These are phyloP conservation scores for Rhagoletis pomonella DNA, from an alignment of 1,140 invertebrate genomes.

Conservation along the genomic window DNA sequence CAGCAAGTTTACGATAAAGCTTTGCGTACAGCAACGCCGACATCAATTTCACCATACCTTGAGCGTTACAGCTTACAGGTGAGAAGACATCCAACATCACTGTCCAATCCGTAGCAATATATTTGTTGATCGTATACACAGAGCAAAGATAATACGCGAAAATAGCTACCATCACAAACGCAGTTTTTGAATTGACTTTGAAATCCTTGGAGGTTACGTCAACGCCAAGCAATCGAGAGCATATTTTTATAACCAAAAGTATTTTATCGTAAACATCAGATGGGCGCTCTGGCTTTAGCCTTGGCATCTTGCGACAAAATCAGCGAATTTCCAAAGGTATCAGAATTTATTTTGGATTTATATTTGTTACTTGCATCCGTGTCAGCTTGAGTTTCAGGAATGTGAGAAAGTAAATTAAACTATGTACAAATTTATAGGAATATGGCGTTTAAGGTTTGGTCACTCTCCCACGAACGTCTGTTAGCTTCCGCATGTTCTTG, in stretches of 20 bases:
- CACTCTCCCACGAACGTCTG: slow-evolving; percentile 6
- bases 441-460: not conserved
- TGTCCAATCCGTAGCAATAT: slow-evolving; percentile 14
- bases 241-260: not conserved
- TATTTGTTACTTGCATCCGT: too few relatives aligned
- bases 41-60: slow-evolving; percentile 15
- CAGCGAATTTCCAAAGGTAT: too few relatives aligned
- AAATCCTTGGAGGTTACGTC: not conserved
- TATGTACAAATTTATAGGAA: too few relatives aligned
- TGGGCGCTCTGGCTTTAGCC: not conserved
- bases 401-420: not conserved
- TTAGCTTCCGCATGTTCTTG: not conserved
- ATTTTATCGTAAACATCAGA: not conserved
- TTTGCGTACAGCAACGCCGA: not conserved
- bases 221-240: not conserved
- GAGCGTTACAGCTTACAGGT: not conserved
- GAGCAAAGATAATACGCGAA: not conserved
- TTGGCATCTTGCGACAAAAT: not conserved
- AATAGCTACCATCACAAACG: not conserved
- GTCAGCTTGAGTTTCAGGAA: too few relatives aligned
- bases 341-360: too few relatives aligned
- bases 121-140: not conserved
- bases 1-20: not conserved
- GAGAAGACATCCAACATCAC: slow-evolving; percentile 21
- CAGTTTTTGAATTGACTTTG: not conserved